Base-by-base conservation (phyloP, 2,113 vertebrate species). In the Echinops telfairi region DNA sequence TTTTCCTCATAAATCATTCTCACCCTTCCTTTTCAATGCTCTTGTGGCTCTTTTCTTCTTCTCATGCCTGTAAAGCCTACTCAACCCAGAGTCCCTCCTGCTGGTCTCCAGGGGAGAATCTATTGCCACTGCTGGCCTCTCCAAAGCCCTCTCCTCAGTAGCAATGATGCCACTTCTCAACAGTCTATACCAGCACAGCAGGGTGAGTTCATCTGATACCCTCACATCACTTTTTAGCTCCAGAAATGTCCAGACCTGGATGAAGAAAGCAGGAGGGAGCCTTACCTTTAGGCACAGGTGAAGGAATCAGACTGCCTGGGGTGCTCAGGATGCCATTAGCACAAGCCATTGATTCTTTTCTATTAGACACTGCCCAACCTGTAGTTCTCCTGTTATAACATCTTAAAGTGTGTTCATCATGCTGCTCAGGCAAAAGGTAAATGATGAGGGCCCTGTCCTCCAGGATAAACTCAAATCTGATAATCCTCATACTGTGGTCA, bases 1-100 rank as follows among this genome's bases (percentile, higher is more conserved):
- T 86, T 96, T 94, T 33, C 22, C 76, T 85, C 82, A 95, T 96
- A 94, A 97, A 94, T 96, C 94, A 94, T 94, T 91, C 82, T 90
- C 79, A 70, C 66, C 66, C 70, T 73, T 95, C 84, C 57, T 60
- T 89, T 80, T 94, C 79, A 77, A 3, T 43, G 81, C 64, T 75
- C 88, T 84, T 16, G 9, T 66, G n/a, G 53, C 43, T 91, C 83
- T 93, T 68, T 91, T 79, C 93, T 68, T 43, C 85, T 33, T 36
- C 83, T 66, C 47, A 29, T 58, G 78, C 36, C 84, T n/a, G 7
- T 27, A 5, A 58, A 66, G 40, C 19, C 58, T 60, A 77, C 94
- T 80, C 36, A 80, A 89, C 53, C 43, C 6, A 70, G 12, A 4
- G 16, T 33, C 58, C 64, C 73, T 91, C 70, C 38, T 88, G 68